phyloP scores from a whole-genome alignment of 1,140 invertebrate species.

The Trichonephila clavipes region DNA sequence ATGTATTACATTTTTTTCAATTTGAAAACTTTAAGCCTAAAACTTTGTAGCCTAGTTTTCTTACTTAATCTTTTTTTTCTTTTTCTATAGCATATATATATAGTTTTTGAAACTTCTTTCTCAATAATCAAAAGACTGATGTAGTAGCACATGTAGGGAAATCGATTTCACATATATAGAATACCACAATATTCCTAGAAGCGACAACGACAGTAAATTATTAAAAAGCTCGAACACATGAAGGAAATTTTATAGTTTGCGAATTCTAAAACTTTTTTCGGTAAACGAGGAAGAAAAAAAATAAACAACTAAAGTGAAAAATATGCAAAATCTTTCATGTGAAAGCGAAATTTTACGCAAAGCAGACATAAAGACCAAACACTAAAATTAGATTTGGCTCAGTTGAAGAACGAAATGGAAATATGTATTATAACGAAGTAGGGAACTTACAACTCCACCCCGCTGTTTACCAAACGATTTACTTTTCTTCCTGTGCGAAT shows the following conservation, averaged over 20 bases:
- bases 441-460: background rate
- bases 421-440: background rate
- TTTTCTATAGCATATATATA: too few species aligned
- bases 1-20: too few species aligned
- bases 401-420: background rate
- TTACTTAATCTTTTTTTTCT: too few species aligned
- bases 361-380: background rate
- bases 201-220: background rate
- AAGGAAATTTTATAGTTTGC: too few species aligned
- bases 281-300: background rate
- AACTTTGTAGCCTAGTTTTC: too few species aligned
- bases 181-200: background rate
- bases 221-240: background rate
- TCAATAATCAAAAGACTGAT: too few species aligned
- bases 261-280: too few species aligned
- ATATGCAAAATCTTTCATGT: background rate
- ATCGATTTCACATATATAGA: too few species aligned
- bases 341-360: background rate
- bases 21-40: too few species aligned
- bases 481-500: background rate
- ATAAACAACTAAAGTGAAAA: background rate
- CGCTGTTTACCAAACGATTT: background rate
- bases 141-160: too few species aligned
- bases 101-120: too few species aligned
- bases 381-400: conserved; percentile 4